phyloP scores from a whole-genome alignment of 2,797 vertebrate genomes.

The Notamacropus eugenii region DNA sequence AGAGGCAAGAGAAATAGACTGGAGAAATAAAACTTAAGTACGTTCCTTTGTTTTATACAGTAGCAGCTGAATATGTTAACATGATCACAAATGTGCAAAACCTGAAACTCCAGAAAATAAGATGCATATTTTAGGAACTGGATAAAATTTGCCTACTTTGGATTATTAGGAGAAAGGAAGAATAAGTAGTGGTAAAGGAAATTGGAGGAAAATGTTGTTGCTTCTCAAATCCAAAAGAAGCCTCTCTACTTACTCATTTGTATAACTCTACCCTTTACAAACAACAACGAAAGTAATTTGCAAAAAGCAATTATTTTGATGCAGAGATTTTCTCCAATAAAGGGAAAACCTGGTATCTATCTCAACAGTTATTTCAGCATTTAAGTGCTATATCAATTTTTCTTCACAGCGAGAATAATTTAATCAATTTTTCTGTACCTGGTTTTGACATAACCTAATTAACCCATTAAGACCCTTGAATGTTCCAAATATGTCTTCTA shows the following conservation, averaged over 20 bases:
- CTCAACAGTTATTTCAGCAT: background rate
- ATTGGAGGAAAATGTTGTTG: background rate
- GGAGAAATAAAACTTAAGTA: background rate
- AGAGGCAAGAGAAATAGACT: background rate
- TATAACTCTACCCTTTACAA: background rate
- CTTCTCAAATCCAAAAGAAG: background rate
- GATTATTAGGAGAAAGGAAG: conserved; percentile 18
- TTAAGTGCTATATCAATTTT: background rate
- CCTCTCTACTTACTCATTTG: background rate
- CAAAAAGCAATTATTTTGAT: background rate
- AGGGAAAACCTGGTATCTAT: background rate
- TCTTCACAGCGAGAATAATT: background rate
- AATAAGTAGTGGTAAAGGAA: background rate
- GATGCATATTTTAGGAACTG: conserved; percentile 8
- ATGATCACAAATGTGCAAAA: background rate
- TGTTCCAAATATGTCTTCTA: conserved; percentile 54
- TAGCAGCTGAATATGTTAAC: conserved; percentile 21
- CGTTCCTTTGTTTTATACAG: background rate
- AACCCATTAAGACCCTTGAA: conserved; percentile 49
- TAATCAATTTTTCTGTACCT: background rate
- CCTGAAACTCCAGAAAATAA: conserved; percentile 10
- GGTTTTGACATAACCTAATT: conserved; percentile 51
- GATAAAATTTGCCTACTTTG: background rate
- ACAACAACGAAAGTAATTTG: background rate
- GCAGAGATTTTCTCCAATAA: background rate